Base-by-base conservation (phyloP, 2,888 invertebrate genomes). In the Cybosia mesomella region DNA sequence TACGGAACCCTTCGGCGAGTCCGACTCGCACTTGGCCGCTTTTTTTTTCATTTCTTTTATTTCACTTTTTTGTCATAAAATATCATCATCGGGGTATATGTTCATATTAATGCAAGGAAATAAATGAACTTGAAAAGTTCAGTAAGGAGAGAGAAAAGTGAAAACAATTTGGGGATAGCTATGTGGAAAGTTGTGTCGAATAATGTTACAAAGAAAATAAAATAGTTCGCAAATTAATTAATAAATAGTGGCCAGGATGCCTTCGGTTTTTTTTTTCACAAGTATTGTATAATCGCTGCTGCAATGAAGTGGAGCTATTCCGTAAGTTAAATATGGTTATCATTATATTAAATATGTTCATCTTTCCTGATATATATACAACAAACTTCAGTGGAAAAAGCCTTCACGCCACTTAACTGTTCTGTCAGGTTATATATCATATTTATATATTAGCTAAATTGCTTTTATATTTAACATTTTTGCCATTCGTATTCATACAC, bases 401-500 rank as follows among this genome's bases (percentile, higher is more conserved):
- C 49, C n/a, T n/a, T n/a, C 49, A n/a, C 9, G 49, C 49, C 43
- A 43, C 18, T 9, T 49, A 49, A 49, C 43, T 43, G 43, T 7
- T n/a, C 49, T n/a, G 9, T n/a, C n/a, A 49, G 18, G 18, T 49
- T n/a, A 49, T 49, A n/a, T 9, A 49, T 49, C 49, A 49, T 49
- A n/a, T 49, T 49, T 49, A 49, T 1, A 5, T 49, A 49, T 49
- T 49, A n/a, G n/a, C 49, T 49, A 43, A 18, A 13, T 9, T n/a
- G n/a, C n/a, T 49, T 49, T 43, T 43, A 18, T 32, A 28, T 15
- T 3, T n/a, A 3, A 5, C 9, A 32, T 58, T 3, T 24, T 5
- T 10, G 59, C 10, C 59, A 34, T n/a, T 5, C 34, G 10, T 39
- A 57, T 58, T 64, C 58, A 67, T 64, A 55, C 64, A 28, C 64